Evolutionary conservation across 2,888 invertebrate species (phyloP).

Genomic region (Lochmaea capreae): DNA sequence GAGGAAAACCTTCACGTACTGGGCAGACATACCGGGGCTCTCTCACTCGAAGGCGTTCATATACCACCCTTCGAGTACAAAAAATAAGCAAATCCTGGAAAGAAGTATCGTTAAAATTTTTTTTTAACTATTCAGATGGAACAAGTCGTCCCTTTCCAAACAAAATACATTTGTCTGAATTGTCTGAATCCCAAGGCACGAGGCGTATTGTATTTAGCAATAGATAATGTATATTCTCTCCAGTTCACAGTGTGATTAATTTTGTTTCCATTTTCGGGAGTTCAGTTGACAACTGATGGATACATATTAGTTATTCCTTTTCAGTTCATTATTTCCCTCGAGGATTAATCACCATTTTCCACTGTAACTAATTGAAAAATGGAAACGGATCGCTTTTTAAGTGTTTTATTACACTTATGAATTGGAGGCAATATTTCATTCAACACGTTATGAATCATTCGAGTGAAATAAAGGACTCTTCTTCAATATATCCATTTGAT

Average conservation of each 20-base stretch:
- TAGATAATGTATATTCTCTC: slow-evolving; percentile 56
- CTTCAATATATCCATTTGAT: background rate
- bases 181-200: slow-evolving; percentile 49
- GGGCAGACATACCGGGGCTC: too few species aligned
- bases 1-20: too few species aligned
- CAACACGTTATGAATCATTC: background rate
- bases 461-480: background rate
- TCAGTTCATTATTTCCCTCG: slow-evolving; percentile 48
- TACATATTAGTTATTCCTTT: slow-evolving; percentile 51
- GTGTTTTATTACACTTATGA: slow-evolving; percentile 17
- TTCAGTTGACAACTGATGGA: slow-evolving; percentile 46
- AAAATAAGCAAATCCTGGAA: too few species aligned
- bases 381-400: slow-evolving; percentile 48
- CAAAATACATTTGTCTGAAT: slow-evolving; percentile 53
- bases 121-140: background rate
- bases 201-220: slow-evolving; percentile 50
- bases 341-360: slow-evolving; percentile 46
- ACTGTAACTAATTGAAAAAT: slow-evolving; percentile 46
- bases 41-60: too few species aligned
- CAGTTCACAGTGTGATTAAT: slow-evolving; percentile 56
- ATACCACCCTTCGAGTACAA: too few species aligned
- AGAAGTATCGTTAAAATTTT: too few species aligned
- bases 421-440: background rate
- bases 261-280: slow-evolving; percentile 51
- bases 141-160: background rate